Percentiles rank a stretch among this genome's conserved stretches.
These are phyloP conservation scores for Platygyra sinensis DNA, from an alignment of 64 coral and sea anemone species.

Conservation along the genomic window DNA sequence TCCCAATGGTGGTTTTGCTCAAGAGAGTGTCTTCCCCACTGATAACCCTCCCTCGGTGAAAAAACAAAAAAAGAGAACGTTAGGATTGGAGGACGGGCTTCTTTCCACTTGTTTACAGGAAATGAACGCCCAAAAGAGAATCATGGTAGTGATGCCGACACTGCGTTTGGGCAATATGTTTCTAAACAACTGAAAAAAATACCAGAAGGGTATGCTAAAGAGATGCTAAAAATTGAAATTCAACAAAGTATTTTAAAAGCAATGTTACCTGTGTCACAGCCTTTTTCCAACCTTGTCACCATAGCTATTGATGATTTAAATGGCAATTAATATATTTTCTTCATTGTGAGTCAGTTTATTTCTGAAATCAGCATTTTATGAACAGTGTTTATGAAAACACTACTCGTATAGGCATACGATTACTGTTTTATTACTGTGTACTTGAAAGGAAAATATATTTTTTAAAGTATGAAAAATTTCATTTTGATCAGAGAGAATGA, in stretches of 20 bases:
- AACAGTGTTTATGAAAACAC: not conserved
- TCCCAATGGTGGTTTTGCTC: not conserved
- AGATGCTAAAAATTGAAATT: conserved; percentile 58
- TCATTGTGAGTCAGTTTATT: not conserved
- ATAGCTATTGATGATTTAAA: too few relatives aligned
- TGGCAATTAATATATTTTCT: not conserved
- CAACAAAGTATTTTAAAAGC: conserved; percentile 30
- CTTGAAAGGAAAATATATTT: too few relatives aligned
- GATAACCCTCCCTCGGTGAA: not conserved
- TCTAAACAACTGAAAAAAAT: conserved; percentile 56
- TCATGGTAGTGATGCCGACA: conserved; percentile 21
- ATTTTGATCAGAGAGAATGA: not conserved
- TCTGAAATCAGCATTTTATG: not conserved
- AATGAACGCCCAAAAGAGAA: conserved; percentile 43
- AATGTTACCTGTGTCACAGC: conserved; percentile 30
- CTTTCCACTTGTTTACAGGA: conserved; percentile 23
- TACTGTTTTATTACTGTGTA: not conserved
- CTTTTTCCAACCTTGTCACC: not conserved
- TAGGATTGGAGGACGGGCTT: conserved; percentile 41
- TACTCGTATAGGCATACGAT: not conserved
- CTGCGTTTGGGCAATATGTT: conserved; percentile 50
- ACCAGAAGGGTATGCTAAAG: conserved; percentile 58
- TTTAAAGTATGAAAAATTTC: not conserved
- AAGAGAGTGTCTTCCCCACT: too few relatives aligned
- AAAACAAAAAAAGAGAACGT: not conserved